phyloP scores from a whole-genome alignment of 2,113 vertebrate genomes.

The Neoarius graeffei region DNA sequence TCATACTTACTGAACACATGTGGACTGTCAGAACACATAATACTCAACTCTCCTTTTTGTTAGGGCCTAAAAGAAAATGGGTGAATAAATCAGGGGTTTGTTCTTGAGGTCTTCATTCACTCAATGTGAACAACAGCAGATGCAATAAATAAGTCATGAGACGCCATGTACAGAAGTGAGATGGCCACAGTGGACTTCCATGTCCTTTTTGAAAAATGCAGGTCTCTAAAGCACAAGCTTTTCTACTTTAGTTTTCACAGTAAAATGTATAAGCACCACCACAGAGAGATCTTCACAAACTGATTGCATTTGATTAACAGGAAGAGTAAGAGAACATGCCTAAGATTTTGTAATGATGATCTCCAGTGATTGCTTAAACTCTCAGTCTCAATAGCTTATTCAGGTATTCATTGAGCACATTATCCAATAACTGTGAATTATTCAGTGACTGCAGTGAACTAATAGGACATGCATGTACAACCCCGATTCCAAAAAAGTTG shows the following conservation, averaged over 20 bases:
- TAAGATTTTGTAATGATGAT: background rate
- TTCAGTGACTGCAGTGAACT: background rate
- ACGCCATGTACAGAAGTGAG: slow-evolving; percentile 50
- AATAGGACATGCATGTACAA: background rate
- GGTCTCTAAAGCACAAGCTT: slow-evolving; percentile 47
- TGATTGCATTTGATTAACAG: background rate
- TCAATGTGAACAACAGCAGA: slow-evolving; percentile 6
- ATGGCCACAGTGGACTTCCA: slow-evolving; percentile 48
- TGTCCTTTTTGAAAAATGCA: slow-evolving; percentile 69
- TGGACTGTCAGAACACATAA: background rate
- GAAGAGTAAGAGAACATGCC: background rate
- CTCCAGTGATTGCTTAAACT: background rate
- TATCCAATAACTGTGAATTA: background rate
- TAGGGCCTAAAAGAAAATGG: slow-evolving; percentile 13
- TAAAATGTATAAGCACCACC: background rate
- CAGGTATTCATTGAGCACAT: background rate
- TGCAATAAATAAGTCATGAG: slow-evolving; percentile 68
- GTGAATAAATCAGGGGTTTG: slow-evolving; percentile 54
- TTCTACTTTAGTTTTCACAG: slow-evolving; percentile 5
- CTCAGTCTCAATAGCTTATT: background rate
- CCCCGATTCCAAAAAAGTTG: no score
- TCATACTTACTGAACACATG: background rate
- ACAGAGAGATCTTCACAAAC: background rate
- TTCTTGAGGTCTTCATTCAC: slow-evolving; percentile 38
- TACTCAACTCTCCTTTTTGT: slow-evolving; percentile 1